Evolutionary conservation across 2,113 vertebrate genomes (phyloP).

Genomic region (Prolemur simus): DNA sequence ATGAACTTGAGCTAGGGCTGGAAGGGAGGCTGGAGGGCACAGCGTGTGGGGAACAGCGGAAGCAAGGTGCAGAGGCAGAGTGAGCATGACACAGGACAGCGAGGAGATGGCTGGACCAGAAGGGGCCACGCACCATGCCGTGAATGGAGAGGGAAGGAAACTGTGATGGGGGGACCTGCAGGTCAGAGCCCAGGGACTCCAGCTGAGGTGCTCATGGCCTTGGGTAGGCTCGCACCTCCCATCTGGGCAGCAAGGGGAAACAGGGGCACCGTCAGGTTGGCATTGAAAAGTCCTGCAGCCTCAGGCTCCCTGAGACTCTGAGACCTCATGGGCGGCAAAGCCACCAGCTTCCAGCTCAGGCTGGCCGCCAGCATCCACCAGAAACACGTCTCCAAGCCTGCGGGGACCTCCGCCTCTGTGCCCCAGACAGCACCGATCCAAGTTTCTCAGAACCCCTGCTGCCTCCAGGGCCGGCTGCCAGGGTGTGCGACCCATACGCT

Average conservation of each 20-base stretch:
- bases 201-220: not conserved
- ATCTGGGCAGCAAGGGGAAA: not conserved
- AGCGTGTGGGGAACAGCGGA: not conserved
- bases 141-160: too few relatives aligned
- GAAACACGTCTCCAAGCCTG: not conserved
- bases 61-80: not conserved
- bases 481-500: rapidly evolving
- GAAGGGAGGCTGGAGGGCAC: not conserved
- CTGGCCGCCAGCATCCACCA: not conserved
- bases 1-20: not conserved
- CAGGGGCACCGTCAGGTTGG: not conserved
- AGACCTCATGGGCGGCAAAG: not conserved
- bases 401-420: not conserved
- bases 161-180: not conserved
- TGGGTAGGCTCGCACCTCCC: not conserved
- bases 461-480: not conserved
- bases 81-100: not conserved
- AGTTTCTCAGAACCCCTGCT: not conserved
- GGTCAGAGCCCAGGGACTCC: not conserved
- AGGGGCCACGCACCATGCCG: not conserved
- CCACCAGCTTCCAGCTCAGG: not conserved
- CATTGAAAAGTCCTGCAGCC: not conserved
- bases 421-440: not conserved
- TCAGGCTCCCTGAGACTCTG: not conserved
- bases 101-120: too few relatives aligned